phyloP scores from a whole-genome alignment of 2,797 vertebrate species.

The Etheostoma nigrum region DNA sequence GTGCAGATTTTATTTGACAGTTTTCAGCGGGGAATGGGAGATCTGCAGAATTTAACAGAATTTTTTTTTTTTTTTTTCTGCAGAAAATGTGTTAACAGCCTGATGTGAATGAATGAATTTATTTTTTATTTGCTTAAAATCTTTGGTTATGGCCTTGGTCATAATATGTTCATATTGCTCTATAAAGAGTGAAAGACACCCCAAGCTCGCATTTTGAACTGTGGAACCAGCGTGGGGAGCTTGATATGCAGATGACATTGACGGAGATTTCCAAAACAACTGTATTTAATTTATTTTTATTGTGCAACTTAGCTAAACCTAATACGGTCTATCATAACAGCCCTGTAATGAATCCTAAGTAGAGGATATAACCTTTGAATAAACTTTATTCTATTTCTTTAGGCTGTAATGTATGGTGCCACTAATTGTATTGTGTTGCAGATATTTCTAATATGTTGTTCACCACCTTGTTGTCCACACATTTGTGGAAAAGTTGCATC shows the following conservation, averaged over 20 bases:
- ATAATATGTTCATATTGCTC: not conserved
- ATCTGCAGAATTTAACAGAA: too few species aligned
- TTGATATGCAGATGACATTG: not conserved
- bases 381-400: not conserved
- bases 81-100: too few species aligned
- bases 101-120: too few species aligned
- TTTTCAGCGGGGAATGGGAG: too few species aligned
- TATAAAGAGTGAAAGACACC: not conserved
- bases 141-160: too few species aligned
- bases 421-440: not conserved
- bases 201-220: not conserved
- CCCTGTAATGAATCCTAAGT: not conserved
- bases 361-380: not conserved
- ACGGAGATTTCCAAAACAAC: not conserved
- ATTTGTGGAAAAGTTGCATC: not conserved
- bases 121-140: too few species aligned
- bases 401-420: not conserved
- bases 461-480: not conserved
- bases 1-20: too few species aligned
- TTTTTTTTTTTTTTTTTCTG: too few species aligned
- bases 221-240: not conserved
- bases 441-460: not conserved
- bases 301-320: not conserved
- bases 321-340: not conserved
- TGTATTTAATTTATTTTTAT: not conserved